These are phyloP conservation scores for Liasis olivaceus DNA, from an alignment of 2,797 vertebrate genomes.

Conservation along the genomic window DNA sequence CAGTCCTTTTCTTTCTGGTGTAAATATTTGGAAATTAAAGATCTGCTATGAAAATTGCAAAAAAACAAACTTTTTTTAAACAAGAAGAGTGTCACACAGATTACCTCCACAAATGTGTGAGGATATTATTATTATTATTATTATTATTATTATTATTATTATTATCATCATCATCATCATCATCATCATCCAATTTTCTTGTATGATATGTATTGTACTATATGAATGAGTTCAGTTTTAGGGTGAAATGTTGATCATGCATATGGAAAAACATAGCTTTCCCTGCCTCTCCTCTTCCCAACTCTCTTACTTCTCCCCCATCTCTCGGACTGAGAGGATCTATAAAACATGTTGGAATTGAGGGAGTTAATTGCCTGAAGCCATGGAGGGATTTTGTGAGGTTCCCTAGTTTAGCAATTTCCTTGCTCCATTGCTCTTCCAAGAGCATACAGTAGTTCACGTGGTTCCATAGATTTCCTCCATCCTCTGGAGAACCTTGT, in stretches of 20 bases:
- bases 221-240: neutral
- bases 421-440: neutral
- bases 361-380: neutral
- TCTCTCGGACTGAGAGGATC: neutral
- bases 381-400: neutral
- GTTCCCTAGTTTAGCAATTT: neutral
- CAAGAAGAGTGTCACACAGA: neutral
- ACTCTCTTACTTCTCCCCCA: too few relatives aligned
- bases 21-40: conserved; percentile 57
- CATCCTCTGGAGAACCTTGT: neutral
- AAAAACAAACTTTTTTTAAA: neutral
- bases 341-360: neutral
- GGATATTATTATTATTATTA: neutral
- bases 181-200: neutral
- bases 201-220: neutral
- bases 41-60: conserved; percentile 34
- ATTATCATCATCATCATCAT: too few relatives aligned
- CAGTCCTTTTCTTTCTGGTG: conserved; percentile 55
- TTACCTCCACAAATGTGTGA: neutral
- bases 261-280: neutral
- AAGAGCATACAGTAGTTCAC: neutral
- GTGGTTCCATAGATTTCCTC: neutral
- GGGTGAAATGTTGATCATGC: neutral
- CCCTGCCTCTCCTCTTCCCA: neutral
- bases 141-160: too few relatives aligned